A percentile compares a stretch with the other conserved stretches of the same genome.
These are phyloP conservation scores for Rhingia rostrata DNA, from an alignment of 2,888 invertebrate genomes.

Conservation along the genomic window DNA sequence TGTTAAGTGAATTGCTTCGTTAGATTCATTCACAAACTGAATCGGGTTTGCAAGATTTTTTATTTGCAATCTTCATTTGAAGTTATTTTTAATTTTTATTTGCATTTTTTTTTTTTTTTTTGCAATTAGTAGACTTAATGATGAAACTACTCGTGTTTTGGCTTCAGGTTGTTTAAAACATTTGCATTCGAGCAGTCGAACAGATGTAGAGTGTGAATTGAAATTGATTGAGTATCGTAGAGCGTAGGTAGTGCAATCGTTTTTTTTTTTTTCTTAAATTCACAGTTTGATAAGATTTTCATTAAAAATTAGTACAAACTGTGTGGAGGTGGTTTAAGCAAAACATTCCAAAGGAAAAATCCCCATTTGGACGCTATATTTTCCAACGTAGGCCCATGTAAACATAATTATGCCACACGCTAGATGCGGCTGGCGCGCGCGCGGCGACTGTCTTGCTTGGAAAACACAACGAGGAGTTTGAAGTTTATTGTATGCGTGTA, in stretches of 20 bases:
- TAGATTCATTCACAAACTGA: slow-evolving; percentile 63
- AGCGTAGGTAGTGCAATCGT: slow-evolving; percentile 40
- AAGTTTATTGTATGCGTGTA: background rate
- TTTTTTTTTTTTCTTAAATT: background rate
- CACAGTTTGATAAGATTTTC: slow-evolving; percentile 32
- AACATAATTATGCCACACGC: slow-evolving; percentile 41
- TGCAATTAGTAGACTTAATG: slow-evolving; percentile 21
- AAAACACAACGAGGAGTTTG: no score
- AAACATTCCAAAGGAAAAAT: slow-evolving; percentile 9
- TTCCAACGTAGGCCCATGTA: slow-evolving; percentile 52
- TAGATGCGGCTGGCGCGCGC: slow-evolving; percentile 10
- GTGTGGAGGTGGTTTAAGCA: slow-evolving; percentile 20
- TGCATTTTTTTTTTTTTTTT: background rate
- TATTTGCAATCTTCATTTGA: background rate
- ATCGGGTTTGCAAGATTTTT: slow-evolving; percentile 15
- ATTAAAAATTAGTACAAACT: background rate
- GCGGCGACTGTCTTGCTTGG: no score
- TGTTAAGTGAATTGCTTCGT: slow-evolving; percentile 57
- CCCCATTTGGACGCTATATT: slow-evolving; percentile 3
- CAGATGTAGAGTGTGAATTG: slow-evolving; percentile 20
- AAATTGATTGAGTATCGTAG: slow-evolving; percentile 52
- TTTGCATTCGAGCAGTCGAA: no score
- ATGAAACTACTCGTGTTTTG: no score
- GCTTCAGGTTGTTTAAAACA: no score
- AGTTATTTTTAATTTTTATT: background rate